These are phyloP conservation scores for Eupithecia insigniata DNA, from an alignment of 2,888 invertebrate genomes.

Conservation along the genomic window DNA sequence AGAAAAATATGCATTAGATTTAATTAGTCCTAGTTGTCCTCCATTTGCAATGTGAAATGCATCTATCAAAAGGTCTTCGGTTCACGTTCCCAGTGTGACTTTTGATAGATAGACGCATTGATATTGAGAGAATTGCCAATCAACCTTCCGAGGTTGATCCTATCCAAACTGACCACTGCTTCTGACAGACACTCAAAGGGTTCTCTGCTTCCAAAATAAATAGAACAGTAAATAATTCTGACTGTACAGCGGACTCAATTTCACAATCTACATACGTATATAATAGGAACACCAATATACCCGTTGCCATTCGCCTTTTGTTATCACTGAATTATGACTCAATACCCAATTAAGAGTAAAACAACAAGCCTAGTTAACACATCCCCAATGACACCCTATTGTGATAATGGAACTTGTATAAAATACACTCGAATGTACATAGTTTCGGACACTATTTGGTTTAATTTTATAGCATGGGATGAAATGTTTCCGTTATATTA, in stretches of 20 bases:
- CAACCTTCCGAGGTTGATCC: neutral
- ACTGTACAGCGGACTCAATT: slow-evolving; percentile 61
- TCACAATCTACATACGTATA: slow-evolving; percentile 67
- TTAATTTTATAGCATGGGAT: slow-evolving; percentile 22
- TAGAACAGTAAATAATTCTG: slow-evolving; percentile 36
- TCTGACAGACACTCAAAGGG: neutral
- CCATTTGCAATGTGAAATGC: neutral
- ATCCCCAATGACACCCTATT: slow-evolving; percentile 50
- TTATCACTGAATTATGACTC: slow-evolving; percentile 70
- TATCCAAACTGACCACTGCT: neutral
- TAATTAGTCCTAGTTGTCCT: neutral
- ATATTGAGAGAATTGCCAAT: neutral
- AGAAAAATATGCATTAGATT: neutral
- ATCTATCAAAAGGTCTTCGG: neutral
- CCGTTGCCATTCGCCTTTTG: slow-evolving; percentile 68
- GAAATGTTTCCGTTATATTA: slow-evolving; percentile 12
- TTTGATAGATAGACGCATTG: neutral
- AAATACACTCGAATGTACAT: slow-evolving; percentile 25
- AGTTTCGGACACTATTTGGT: slow-evolving; percentile 18
- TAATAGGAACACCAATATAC: slow-evolving; percentile 74
- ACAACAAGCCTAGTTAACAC: slow-evolving; percentile 55
- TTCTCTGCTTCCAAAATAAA: neutral
- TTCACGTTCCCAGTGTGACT: neutral
- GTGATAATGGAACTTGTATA: slow-evolving; percentile 37
- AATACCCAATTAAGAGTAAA: slow-evolving; percentile 69